These are phyloP conservation scores for Anodontia alba DNA, from an alignment of 2,888 invertebrate genomes.

Conservation along the genomic window DNA sequence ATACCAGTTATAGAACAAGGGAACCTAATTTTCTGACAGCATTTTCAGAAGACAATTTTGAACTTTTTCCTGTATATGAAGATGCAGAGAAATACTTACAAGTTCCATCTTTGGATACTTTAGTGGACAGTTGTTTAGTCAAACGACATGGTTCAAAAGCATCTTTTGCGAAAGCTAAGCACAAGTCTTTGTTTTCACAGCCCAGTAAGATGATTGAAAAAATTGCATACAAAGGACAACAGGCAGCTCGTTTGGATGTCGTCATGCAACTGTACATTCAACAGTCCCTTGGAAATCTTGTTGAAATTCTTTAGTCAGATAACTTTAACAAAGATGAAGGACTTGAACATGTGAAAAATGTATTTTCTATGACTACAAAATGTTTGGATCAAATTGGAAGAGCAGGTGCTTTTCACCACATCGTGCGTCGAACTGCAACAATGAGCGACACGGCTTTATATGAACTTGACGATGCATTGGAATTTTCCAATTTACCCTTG, in stretches of 20 bases:
- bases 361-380: not conserved
- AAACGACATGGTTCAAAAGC: constrained; percentile 34
- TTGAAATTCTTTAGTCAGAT: constrained; percentile 15
- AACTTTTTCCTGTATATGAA: too few relatives aligned
- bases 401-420: too few relatives aligned
- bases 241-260: constrained; percentile 36
- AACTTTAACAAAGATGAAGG: constrained; percentile 31
- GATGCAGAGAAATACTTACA: too few relatives aligned
- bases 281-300: constrained; percentile 37
- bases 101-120: too few relatives aligned
- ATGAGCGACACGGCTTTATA: not conserved
- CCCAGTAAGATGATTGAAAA: too few relatives aligned
- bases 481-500: too few relatives aligned
- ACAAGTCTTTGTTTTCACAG: too few relatives aligned
- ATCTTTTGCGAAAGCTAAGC: constrained; percentile 35
- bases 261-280: constrained; percentile 37
- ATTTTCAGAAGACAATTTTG: constrained; percentile 39
- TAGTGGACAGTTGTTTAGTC: too few relatives aligned
- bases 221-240: constrained; percentile 43
- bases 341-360: too few relatives aligned
- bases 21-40: constrained; percentile 41
- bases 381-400: too few relatives aligned
- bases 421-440: not conserved
- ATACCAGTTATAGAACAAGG: constrained; percentile 26
- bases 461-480: not conserved